phyloP scores from a whole-genome alignment of 2,888 invertebrate species.

The Polymixis flavicincta region DNA sequence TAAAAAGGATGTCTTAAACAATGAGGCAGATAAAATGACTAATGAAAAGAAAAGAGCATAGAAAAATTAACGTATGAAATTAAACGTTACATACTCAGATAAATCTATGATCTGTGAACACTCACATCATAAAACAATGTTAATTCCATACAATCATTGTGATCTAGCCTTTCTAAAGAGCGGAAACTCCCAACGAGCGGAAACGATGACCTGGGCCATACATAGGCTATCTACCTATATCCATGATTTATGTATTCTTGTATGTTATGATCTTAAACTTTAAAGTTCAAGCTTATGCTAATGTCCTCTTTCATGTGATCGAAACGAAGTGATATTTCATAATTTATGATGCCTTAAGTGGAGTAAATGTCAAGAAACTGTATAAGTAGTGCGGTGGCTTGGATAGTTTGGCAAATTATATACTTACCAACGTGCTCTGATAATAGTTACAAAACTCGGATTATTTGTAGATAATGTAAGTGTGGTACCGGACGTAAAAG shows the following conservation, averaged over 20 bases:
- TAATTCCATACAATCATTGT: background rate
- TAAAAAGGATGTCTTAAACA: too few species aligned
- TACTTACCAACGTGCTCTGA: background rate
- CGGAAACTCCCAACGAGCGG: background rate
- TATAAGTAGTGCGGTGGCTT: background rate
- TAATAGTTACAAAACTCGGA: background rate
- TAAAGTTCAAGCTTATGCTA: slow-evolving; percentile 34
- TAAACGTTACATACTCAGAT: background rate
- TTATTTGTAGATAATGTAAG: background rate
- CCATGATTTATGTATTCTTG: background rate
- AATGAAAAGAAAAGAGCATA: background rate
- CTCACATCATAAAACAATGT: background rate
- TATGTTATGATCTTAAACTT: slow-evolving; percentile 15
- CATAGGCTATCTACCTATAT: background rate
- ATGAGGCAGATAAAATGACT: background rate
- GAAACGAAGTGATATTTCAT: slow-evolving; percentile 22
- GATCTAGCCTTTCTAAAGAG: slow-evolving; percentile 15
- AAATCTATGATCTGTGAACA: background rate
- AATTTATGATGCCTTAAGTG: slow-evolving; percentile 22
- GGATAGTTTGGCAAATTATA: background rate
- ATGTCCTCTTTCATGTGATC: slow-evolving; percentile 18
- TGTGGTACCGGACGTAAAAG: too few species aligned
- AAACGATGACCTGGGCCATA: background rate
- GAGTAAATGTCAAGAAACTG: slow-evolving; percentile 30
- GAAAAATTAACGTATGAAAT: background rate